Base-by-base conservation (phyloP, 1,140 invertebrate species). In the Macrobrachium rosenbergii region DNA sequence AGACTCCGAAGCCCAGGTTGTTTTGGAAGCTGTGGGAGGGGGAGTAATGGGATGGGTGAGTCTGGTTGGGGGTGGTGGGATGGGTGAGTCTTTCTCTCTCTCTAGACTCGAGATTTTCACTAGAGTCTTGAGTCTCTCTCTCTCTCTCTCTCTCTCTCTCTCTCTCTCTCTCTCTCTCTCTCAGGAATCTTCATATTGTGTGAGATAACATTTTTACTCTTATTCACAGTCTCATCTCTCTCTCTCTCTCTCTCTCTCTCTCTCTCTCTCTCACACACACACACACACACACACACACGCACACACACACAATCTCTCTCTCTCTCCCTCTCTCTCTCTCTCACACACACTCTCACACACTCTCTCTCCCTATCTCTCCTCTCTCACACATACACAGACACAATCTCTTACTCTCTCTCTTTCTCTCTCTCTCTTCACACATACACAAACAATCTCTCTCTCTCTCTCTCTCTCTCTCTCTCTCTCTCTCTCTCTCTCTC, bases 1-100 rank as follows among this genome's bases (percentile, higher is more conserved):
- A 98, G 0, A 99, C 92, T 11, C 97, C 99, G 90, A 96, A 95
- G 10, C 98, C 99, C 69, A 98, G 92, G 84, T 96, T 97, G 90
- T 97, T 94, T 17, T 95, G 93, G 19, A 99, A 93, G 82, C 95
- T 95, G 90, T 92, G 88, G 17, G 91, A 88, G 64, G 91, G 89
- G 67, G 94, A 91, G 16, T 91, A 85, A 10, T 17, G 59, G 16
- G 52, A 19, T 43, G 60, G 45, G 28, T 67, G 8, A 67, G 64
- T 67, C 16, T 8, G n/a, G n/a, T n/a, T n/a, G n/a, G n/a, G n/a
- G n/a, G n/a, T n/a, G n/a, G 11, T 17, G 59, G 16, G 52, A 19
- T 43, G 60, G 45, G 28, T 67, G 8, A 67, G 64, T 67, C 16
- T 8, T 5, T 52, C 52, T 52, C 52, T 52, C 52, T 52, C 52